Percentiles rank a stretch among this genome's conserved stretches.
Evolutionary conservation across 2,888 invertebrate species (phyloP).

Genomic region (Caenorhabditis zanzibari): DNA sequence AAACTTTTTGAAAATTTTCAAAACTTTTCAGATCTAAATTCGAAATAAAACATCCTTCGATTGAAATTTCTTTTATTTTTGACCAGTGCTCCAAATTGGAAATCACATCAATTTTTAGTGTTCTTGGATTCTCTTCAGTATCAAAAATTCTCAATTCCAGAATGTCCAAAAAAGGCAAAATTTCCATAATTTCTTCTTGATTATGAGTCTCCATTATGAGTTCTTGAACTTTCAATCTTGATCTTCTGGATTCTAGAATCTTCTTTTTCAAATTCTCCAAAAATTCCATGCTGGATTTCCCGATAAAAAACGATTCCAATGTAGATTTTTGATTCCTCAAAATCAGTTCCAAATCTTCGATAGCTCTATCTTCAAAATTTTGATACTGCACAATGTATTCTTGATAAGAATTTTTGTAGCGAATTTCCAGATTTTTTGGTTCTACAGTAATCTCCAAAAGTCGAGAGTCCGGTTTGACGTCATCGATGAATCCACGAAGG

Average conservation of each 20-base stretch:
- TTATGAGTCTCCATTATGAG: not conserved
- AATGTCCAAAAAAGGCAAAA: not conserved
- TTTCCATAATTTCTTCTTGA: not conserved
- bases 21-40: not conserved
- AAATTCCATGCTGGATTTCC: too few relatives aligned
- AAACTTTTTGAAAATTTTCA: not conserved
- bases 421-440: too few relatives aligned
- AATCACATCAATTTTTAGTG: not conserved
- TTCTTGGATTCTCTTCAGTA: too few relatives aligned
- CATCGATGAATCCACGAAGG: not conserved
- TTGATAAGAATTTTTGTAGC: too few relatives aligned
- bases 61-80: not conserved
- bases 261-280: not conserved
- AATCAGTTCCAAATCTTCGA: too few relatives aligned
- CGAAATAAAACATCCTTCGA: not conserved
- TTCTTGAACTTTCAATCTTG: not conserved
- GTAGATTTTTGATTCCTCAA: too few relatives aligned
- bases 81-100: not conserved
- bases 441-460: too few relatives aligned
- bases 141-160: not conserved
- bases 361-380: too few relatives aligned
- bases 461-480: not conserved
- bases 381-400: too few relatives aligned
- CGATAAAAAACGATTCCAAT: too few relatives aligned
- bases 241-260: not conserved